phyloP scores from a whole-genome alignment of 2,888 invertebrate genomes.

The Geophilus truncorum region DNA sequence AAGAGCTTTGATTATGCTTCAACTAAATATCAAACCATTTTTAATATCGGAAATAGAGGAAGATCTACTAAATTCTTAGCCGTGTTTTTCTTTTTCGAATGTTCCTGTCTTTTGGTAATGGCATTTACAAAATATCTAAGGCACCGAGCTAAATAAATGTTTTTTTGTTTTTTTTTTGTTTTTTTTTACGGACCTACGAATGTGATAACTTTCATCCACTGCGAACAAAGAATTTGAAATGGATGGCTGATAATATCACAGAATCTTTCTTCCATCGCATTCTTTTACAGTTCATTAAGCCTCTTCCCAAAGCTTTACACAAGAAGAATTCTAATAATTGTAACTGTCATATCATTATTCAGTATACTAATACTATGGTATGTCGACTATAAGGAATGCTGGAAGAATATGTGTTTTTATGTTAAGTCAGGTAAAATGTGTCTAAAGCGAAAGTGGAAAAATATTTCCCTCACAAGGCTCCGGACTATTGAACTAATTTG shows the following conservation, averaged over 20 bases:
- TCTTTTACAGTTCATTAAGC: background rate
- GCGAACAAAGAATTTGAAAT: background rate
- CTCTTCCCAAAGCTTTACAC: background rate
- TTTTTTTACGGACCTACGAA: background rate
- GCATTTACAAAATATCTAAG: slow-evolving; percentile 5
- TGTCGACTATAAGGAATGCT: slow-evolving; percentile 14
- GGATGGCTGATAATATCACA: background rate
- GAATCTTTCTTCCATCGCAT: background rate
- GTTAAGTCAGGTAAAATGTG: slow-evolving; percentile 22
- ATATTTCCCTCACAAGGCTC: background rate
- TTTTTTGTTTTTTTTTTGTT: too few species aligned
- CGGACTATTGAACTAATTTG: slow-evolving; percentile 5
- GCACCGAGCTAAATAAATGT: background rate
- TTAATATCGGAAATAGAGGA: background rate
- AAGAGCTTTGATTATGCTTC: too few species aligned
- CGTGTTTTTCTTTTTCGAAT: background rate
- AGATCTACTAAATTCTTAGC: background rate
- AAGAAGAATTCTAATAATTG: background rate
- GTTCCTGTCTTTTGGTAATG: background rate
- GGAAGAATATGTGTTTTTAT: slow-evolving; percentile 22
- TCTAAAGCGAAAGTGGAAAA: slow-evolving; percentile 11
- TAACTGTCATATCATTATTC: background rate
- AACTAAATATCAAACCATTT: background rate
- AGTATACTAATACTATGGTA: background rate
- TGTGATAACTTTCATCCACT: background rate